Conservation (phyloP, 1,140 invertebrate species). For the Samia ricini region DNA sequence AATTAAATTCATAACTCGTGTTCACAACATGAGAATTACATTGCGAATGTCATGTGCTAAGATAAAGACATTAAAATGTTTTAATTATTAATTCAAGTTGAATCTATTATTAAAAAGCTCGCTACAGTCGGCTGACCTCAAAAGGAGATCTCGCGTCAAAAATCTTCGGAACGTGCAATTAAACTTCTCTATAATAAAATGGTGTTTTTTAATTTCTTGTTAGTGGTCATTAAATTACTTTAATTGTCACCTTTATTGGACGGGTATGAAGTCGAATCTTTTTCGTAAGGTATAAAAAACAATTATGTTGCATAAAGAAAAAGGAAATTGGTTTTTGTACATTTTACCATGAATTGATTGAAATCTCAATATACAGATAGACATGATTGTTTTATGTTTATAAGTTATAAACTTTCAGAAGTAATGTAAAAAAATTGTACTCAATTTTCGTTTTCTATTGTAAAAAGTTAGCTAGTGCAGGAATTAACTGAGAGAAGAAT, state of each 20-base stretch:
- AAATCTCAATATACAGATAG: background rate
- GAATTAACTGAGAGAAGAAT: background rate
- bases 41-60: conserved; percentile 28
- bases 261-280: conserved; percentile 14
- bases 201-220: conserved; percentile 58
- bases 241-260: conserved; percentile 54
- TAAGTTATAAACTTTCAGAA: background rate
- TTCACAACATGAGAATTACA: conserved; percentile 22
- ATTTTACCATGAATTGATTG: background rate
- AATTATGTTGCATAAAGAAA: conserved; percentile 7
- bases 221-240: conserved; percentile 54
- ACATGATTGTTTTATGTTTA: background rate
- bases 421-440: background rate
- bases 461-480: background rate
- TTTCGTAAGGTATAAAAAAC: conserved; percentile 19
- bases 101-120: conserved; percentile 20
- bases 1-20: conserved; percentile 50
- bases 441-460: conserved; percentile 1
- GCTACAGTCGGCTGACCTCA: conserved; percentile 36
- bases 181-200: conserved; percentile 61
- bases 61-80: conserved; percentile 53
- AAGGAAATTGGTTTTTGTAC: conserved; percentile 16
- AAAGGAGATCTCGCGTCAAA: conserved; percentile 50
- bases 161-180: conserved; percentile 44
- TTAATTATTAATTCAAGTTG: conserved; percentile 41